Conservation (phyloP, 2,888 invertebrate genomes). For the Trichacis sp. region DNA sequence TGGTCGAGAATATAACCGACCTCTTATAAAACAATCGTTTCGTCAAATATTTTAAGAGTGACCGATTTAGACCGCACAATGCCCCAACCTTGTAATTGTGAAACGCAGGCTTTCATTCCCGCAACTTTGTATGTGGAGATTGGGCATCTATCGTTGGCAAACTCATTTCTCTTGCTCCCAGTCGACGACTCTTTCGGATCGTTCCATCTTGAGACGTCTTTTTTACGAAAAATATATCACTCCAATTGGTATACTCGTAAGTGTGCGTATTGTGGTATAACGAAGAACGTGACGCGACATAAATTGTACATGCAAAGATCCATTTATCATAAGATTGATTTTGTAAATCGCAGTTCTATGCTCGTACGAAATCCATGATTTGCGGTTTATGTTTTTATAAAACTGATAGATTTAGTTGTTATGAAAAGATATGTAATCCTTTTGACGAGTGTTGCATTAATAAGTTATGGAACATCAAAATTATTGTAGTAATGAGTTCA, state of each 20-base stretch:
- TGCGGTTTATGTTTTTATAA: not conserved
- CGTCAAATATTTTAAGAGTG: slow-evolving; percentile 53
- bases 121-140: not conserved
- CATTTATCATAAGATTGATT: slow-evolving; percentile 31
- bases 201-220: not conserved
- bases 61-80: slow-evolving; percentile 19
- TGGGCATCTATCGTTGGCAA: not conserved
- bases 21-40: slow-evolving; percentile 56
- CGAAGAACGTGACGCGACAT: slow-evolving; percentile 27
- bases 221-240: slow-evolving; percentile 8
- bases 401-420: not conserved
- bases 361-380: not conserved
- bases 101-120: not conserved
- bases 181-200: too few relatives aligned
- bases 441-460: too few relatives aligned
- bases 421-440: not conserved
- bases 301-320: slow-evolving; percentile 26
- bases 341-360: slow-evolving; percentile 9
- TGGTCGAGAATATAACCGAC: slow-evolving; percentile 28
- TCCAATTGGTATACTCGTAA: slow-evolving; percentile 24
- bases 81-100: slow-evolving; percentile 37
- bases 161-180: not conserved
- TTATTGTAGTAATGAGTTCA: too few relatives aligned
- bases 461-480: too few relatives aligned
- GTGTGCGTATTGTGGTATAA: slow-evolving; percentile 14